These are phyloP conservation scores for Coreoperca whiteheadi DNA, from an alignment of 2,113 vertebrate species.

Conservation along the genomic window DNA sequence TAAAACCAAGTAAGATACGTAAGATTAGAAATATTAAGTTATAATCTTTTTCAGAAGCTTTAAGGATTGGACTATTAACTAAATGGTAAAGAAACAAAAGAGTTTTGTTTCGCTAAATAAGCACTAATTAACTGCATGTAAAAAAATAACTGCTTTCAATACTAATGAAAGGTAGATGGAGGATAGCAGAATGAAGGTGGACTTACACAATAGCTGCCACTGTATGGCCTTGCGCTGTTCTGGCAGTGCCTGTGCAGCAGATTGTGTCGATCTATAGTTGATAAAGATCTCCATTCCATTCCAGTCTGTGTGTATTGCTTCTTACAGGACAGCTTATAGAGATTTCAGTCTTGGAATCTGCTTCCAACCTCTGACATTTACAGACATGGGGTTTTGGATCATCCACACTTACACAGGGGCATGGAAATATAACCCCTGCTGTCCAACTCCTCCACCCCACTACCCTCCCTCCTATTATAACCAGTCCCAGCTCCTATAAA, in stretches of 20 bases:
- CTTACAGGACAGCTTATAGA: conserved; percentile 55
- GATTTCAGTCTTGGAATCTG: conserved; percentile 51
- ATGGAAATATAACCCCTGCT: conserved; percentile 62
- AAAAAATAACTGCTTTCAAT: neutral
- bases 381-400: conserved; percentile 56
- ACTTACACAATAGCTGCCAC: conserved; percentile 30
- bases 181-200: conserved; percentile 11
- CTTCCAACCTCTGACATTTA: conserved; percentile 65
- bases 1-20: conserved; percentile 6
- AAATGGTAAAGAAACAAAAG: neutral
- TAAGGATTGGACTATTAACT: neutral
- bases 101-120: conserved; percentile 19
- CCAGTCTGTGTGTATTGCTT: conserved; percentile 29
- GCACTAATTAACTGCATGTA: conserved; percentile 3
- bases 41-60: neutral
- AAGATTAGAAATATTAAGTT: conserved; percentile 22
- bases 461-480: conserved; percentile 37
- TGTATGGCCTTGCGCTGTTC: conserved; percentile 21
- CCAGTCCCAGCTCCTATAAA: conserved; percentile 52
- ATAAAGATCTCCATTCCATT: conserved; percentile 64
- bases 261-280: conserved; percentile 33
- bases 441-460: conserved; percentile 46
- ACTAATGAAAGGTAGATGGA: conserved; percentile 36
- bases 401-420: conserved; percentile 47
- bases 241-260: conserved; percentile 11